Conservation (phyloP, 2,888 invertebrate species). For the Gandaritis pyraliata region DNA sequence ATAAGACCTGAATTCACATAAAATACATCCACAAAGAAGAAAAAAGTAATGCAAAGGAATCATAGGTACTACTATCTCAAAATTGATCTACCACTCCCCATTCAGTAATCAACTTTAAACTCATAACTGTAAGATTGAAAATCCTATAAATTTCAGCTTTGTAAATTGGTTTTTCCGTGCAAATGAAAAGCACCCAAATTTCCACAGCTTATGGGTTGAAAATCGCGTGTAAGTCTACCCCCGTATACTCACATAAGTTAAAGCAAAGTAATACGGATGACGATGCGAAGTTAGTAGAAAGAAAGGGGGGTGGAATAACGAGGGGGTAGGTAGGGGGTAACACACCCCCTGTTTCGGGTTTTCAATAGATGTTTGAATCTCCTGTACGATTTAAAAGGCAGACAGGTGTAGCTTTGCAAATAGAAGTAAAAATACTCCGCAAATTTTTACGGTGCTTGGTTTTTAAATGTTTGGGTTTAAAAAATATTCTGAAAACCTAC, state of each 20-base stretch:
- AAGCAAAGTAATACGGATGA: slow-evolving; percentile 83
- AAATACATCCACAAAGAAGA: slow-evolving; percentile 81
- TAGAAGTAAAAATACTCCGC: slow-evolving; percentile 25
- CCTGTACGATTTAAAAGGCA: slow-evolving; percentile 73
- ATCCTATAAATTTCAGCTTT: slow-evolving; percentile 13
- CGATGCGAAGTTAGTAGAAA: slow-evolving; percentile 83
- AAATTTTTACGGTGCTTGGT: slow-evolving; percentile 33
- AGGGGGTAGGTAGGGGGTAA: slow-evolving; percentile 61
- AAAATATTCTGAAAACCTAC: neutral
- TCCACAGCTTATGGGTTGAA: slow-evolving; percentile 40
- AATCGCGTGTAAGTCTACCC: slow-evolving; percentile 48
- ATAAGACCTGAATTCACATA: slow-evolving; percentile 81
- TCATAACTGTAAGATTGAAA: slow-evolving; percentile 12
- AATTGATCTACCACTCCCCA: slow-evolving; percentile 71
- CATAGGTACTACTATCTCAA: slow-evolving; percentile 81
- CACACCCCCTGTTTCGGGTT: slow-evolving; percentile 80
- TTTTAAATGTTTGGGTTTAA: slow-evolving; percentile 26
- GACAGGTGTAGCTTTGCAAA: slow-evolving; percentile 63
- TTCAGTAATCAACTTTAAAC: slow-evolving; percentile 49
- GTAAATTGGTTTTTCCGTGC: slow-evolving; percentile 42
- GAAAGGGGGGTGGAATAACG: slow-evolving; percentile 76
- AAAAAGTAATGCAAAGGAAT: slow-evolving; percentile 84
- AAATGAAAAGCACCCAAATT: slow-evolving; percentile 47
- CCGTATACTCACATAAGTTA: slow-evolving; percentile 80
- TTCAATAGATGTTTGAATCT: slow-evolving; percentile 82